Evolutionary conservation across 2,797 vertebrate species (phyloP).

Genomic region (Prionace glauca): DNA sequence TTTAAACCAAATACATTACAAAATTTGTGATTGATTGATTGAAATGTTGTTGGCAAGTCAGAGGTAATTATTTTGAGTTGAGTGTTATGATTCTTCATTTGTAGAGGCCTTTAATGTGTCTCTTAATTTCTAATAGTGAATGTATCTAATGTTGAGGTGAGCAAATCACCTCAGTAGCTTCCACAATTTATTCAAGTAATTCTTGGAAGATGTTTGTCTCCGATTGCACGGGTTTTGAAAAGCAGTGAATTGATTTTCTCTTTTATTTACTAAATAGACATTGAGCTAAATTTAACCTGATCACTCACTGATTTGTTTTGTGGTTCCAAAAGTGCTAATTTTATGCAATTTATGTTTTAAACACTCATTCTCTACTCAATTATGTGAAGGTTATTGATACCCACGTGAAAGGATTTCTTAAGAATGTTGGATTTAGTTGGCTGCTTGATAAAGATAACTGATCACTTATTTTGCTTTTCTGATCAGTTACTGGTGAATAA

Average conservation of each 20-base stretch:
- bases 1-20: not conserved
- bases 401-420: not conserved
- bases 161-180: not conserved
- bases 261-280: not conserved
- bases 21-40: too few relatives aligned
- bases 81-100: not conserved
- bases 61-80: not conserved
- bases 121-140: not conserved
- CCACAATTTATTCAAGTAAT: not conserved
- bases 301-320: not conserved
- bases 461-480: not conserved
- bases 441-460: not conserved
- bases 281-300: not conserved
- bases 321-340: not conserved
- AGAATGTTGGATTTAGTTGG: not conserved
- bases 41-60: not conserved
- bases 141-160: not conserved
- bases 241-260: not conserved
- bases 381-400: not conserved
- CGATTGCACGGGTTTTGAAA: not conserved
- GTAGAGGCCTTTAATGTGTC: not conserved
- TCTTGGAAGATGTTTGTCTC: not conserved
- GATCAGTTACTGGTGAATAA: not conserved
- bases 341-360: not conserved
- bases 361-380: not conserved